Conservation (phyloP, 1,140 invertebrate species). For the Goniozus legneri region DNA sequence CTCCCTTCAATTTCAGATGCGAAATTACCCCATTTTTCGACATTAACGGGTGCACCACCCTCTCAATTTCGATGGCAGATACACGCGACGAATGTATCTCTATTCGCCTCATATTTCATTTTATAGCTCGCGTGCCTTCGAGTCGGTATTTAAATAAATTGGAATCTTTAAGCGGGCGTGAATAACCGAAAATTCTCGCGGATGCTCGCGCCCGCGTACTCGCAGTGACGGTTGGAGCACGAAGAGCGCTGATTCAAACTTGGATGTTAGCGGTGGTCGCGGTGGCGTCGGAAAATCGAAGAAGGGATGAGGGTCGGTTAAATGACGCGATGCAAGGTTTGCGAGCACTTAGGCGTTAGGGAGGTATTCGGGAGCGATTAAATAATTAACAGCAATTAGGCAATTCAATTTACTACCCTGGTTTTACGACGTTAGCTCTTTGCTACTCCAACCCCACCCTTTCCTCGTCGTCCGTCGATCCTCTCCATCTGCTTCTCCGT, state of each 20-base stretch:
- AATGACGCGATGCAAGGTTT: conserved; percentile 37
- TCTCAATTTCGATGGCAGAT: not conserved
- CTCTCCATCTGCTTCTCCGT: conserved; percentile 9
- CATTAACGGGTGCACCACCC: conserved; percentile 43
- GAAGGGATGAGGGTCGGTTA: conserved; percentile 38
- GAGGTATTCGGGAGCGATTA: conserved; percentile 43
- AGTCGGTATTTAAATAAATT: too few species aligned
- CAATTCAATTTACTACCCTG: conserved; percentile 39
- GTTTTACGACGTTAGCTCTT: conserved; percentile 13
- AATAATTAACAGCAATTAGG: conserved; percentile 49
- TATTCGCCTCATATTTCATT: too few species aligned
- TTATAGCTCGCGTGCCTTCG: not conserved
- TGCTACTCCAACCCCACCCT: too few species aligned
- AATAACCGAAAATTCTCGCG: too few species aligned
- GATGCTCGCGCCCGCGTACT: too few species aligned
- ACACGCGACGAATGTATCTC: too few species aligned
- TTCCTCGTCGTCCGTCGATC: too few species aligned
- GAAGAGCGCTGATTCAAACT: too few species aligned
- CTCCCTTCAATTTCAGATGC: conserved; percentile 39
- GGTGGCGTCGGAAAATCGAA: too few species aligned
- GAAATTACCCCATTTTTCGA: conserved; percentile 50
- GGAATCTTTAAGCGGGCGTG: too few species aligned
- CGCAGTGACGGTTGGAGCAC: too few species aligned
- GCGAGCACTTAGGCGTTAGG: conserved; percentile 38
- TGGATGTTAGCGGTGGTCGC: too few species aligned